phyloP scores from a whole-genome alignment of 2,113 vertebrate species.

The Zingel zingel region DNA sequence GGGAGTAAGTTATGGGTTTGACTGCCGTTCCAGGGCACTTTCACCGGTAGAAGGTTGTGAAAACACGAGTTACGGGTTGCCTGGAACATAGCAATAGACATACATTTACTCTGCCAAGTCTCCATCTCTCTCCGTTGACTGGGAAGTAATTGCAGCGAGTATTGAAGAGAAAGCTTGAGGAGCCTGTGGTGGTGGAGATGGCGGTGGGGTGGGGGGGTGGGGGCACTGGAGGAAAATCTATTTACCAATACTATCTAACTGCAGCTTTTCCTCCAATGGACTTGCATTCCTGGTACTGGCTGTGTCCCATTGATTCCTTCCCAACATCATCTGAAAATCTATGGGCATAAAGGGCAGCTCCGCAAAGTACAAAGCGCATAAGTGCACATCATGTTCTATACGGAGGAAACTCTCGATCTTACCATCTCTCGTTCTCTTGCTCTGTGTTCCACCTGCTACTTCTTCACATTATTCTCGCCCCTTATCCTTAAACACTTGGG shows the following conservation, averaged over 20 bases:
- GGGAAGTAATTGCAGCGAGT: slow-evolving; percentile 90
- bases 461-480: slow-evolving; percentile 46
- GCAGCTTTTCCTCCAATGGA: slow-evolving; percentile 89
- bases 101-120: slow-evolving; percentile 84
- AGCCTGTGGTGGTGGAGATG: slow-evolving; percentile 36
- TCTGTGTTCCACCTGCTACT: slow-evolving; percentile 26
- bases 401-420: slow-evolving; percentile 62
- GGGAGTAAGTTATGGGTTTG: no score
- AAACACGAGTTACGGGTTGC: no score
- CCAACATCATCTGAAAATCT: slow-evolving; percentile 92
- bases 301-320: slow-evolving; percentile 89
- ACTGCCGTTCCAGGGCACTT: no score
- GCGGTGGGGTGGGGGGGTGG: not conserved
- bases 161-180: slow-evolving; percentile 88
- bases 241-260: slow-evolving; percentile 90
- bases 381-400: slow-evolving; percentile 76
- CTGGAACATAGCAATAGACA: no score
- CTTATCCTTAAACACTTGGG: slow-evolving; percentile 33
- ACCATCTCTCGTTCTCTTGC: slow-evolving; percentile 43
- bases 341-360: slow-evolving; percentile 88
- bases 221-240: slow-evolving; percentile 88
- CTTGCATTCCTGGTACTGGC: slow-evolving; percentile 91
- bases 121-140: slow-evolving; percentile 87
- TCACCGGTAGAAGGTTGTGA: no score
- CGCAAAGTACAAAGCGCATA: slow-evolving; percentile 78